These are phyloP conservation scores for Drosophila subpulchrella DNA, from an alignment of 1,140 invertebrate species.

Conservation along the genomic window DNA sequence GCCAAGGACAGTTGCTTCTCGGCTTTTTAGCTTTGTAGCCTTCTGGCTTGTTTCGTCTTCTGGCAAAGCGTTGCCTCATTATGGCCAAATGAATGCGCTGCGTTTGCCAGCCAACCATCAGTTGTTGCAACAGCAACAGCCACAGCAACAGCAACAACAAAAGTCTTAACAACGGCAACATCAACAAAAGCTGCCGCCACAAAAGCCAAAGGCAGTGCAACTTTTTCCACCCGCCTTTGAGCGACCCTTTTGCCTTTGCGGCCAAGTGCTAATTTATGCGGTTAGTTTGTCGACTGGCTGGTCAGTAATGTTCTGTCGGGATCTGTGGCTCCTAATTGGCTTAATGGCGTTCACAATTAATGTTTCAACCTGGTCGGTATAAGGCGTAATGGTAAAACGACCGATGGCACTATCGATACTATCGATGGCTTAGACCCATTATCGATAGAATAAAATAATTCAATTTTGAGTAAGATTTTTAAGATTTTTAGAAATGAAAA, in stretches of 20 bases:
- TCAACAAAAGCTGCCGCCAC: conserved; percentile 44
- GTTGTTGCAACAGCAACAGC: neutral
- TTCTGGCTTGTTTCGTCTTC: neutral
- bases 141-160: too few species aligned
- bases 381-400: too few species aligned
- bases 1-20: conserved; percentile 3
- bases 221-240: conserved; percentile 50
- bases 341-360: conserved; percentile 32
- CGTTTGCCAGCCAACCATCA: conserved; percentile 1
- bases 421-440: too few species aligned
- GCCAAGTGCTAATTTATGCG: conserved; percentile 71
- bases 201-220: conserved; percentile 68
- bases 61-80: conserved; percentile 24
- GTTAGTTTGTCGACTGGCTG: conserved; percentile 37
- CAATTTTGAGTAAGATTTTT: too few species aligned
- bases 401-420: too few species aligned
- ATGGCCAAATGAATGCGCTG: conserved; percentile 18
- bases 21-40: neutral
- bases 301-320: conserved; percentile 4
- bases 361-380: neutral
- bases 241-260: conserved; percentile 34
- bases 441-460: too few species aligned
- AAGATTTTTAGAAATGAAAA: too few species aligned
- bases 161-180: conserved; percentile 1
- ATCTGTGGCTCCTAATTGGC: conserved; percentile 28